Evolutionary conservation across 2,888 invertebrate genomes (phyloP).

Genomic region (Fragum whitleyi): DNA sequence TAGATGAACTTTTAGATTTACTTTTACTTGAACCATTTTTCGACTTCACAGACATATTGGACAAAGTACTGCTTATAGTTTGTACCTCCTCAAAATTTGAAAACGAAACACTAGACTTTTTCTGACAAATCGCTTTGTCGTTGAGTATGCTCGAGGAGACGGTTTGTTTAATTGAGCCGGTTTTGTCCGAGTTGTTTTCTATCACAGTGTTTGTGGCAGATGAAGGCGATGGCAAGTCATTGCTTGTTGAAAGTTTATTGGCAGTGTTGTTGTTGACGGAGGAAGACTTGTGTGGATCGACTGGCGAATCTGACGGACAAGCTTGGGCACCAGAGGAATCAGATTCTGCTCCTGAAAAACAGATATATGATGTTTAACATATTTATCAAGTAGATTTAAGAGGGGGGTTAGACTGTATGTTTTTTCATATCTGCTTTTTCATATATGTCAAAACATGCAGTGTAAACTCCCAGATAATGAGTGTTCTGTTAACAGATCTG

Average conservation of each 20-base stretch:
- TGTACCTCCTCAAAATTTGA: conserved; percentile 58
- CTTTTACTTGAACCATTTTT: conserved; percentile 50
- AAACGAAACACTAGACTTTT: conserved; percentile 51
- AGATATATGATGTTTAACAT: too few relatives aligned
- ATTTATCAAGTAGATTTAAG: too few relatives aligned
- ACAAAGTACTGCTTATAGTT: conserved; percentile 33
- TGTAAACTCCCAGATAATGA: too few relatives aligned
- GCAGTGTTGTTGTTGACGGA: conserved; percentile 17
- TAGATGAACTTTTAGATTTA: conserved; percentile 53
- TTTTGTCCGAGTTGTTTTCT: neutral
- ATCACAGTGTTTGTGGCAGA: neutral
- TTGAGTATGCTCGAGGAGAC: conserved; percentile 36
- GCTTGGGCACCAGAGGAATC: conserved; percentile 53
- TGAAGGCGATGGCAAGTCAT: conserved; percentile 23
- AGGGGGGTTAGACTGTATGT: too few relatives aligned
- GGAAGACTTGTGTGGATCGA: conserved; percentile 43
- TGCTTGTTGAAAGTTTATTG: conserved; percentile 14
- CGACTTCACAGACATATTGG: conserved; percentile 61
- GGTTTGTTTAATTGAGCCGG: conserved; percentile 30
- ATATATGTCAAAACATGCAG: too few relatives aligned
- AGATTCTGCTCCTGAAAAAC: conserved; percentile 57
- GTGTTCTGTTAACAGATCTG: too few relatives aligned
- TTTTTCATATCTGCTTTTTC: too few relatives aligned
- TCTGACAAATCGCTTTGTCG: conserved; percentile 31
- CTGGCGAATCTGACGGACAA: conserved; percentile 25